These are phyloP conservation scores for Chloebia gouldiae DNA, from an alignment of 2,113 vertebrate species.

Conservation along the genomic window DNA sequence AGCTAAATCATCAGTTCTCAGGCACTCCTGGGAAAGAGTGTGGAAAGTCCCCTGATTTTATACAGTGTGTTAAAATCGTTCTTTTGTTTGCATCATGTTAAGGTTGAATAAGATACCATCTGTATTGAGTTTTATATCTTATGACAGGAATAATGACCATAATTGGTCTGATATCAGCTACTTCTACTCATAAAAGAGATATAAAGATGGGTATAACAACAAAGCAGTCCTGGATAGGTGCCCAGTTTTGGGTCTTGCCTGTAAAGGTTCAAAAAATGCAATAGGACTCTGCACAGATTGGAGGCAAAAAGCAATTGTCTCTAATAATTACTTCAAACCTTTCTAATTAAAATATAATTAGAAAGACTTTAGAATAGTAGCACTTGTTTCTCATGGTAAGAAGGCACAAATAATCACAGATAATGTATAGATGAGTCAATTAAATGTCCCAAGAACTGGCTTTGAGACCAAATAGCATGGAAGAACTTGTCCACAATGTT, in stretches of 20 bases:
- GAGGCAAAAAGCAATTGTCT: not conserved
- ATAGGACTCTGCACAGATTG: not conserved
- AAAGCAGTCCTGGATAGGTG: not conserved
- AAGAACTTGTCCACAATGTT: not conserved
- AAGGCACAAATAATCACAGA: not conserved
- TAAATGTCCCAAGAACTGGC: not conserved
- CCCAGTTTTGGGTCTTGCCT: not conserved
- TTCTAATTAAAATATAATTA: not conserved
- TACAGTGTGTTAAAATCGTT: constrained; percentile 26
- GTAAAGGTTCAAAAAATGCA: not conserved
- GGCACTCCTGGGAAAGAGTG: constrained; percentile 12
- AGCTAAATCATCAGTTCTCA: constrained; percentile 11
- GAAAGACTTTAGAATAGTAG: not conserved
- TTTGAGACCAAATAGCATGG: not conserved
- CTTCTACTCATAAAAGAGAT: not conserved
- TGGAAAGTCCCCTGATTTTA: constrained; percentile 34
- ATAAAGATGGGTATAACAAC: not conserved
- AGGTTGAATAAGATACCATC: constrained; percentile 49
- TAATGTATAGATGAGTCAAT: not conserved
- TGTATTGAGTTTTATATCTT: constrained; percentile 2
- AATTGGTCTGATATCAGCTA: not conserved
- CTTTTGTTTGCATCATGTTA: constrained; percentile 36
- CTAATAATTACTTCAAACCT: not conserved
- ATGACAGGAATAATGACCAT: constrained; percentile 1
- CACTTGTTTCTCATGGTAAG: not conserved